Evolutionary conservation across 2,888 invertebrate species (phyloP), one percentile per base, ranked within the genome.

Genomic region (Emmelina monodactyla): DNA sequence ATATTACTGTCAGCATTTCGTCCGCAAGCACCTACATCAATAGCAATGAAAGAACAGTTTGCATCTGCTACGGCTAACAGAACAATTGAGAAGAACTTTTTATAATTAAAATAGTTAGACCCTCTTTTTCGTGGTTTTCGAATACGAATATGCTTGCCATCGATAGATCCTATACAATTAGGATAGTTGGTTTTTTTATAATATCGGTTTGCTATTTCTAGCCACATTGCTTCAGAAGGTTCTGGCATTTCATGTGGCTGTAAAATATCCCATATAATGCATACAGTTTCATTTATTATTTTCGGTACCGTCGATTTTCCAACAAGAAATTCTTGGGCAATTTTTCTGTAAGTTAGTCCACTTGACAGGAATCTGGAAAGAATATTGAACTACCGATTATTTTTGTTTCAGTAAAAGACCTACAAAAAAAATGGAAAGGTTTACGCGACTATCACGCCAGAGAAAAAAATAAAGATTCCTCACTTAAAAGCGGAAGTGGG

Each of bases 41-140:
- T 32, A 22, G 34, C 29, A 22, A 32, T 43, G 22, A 39, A 43
- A 28, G 31, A 35, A 39, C 39, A 43, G 35, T 43, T 38, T 35
- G 41, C 31, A 38, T 40, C 43, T 31, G 37, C 40, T 16, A 19
- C 33, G 16, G 43, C 38, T 28, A 32, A 28, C n/a, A 38, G 30
- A 37, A 43, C 42, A 31, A 43, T 41, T 30, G 41, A 42, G 37
- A 39, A 39, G 11, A 35, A 37, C n/a, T 42, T 42, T 34, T 44
- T 44, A 36, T 41, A 42, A 32, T 41, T 44, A 28, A 29, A 41
- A 38, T 37, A 44, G 22, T 36, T 31, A 37, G 40, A 40, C 34
- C 44, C 44, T 32, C 38, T 42, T 19, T 44, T 25, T 19, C 35
- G 22, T 29, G 42, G 41, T 28, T 6, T n/a, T 28, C 11, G 7